Evolutionary conservation across 2,113 vertebrate species (phyloP).

Genomic region (Agapornis roseicollis): DNA sequence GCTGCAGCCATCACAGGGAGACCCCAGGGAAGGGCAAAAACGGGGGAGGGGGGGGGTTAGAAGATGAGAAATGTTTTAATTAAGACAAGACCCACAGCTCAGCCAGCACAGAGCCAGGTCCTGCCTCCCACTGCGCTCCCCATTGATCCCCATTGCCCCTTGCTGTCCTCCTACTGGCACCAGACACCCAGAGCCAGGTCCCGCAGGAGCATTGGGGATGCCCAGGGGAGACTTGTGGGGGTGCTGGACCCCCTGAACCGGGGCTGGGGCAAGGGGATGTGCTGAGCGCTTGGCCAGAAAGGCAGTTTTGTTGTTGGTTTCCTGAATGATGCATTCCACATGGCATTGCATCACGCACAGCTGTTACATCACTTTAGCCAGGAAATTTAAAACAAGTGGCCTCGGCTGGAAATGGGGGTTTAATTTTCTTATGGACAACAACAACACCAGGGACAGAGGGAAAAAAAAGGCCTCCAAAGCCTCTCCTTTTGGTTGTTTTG

Average conservation of each 20-base stretch:
- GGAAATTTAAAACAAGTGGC: constrained; percentile 67
- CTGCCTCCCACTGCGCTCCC: background rate
- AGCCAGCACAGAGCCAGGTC: accelerated
- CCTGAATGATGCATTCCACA: constrained; percentile 59
- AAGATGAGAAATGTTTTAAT: background rate
- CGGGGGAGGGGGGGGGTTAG: background rate
- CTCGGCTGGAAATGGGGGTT: constrained; percentile 41
- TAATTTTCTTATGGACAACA: constrained; percentile 53
- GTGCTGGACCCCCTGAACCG: background rate
- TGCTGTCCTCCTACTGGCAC: background rate
- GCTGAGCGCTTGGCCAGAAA: background rate
- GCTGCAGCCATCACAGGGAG: accelerated
- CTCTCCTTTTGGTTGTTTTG: background rate
- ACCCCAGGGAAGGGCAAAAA: background rate
- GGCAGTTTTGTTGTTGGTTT: constrained; percentile 47
- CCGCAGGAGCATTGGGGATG: accelerated
- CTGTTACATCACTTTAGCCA: constrained; percentile 68
- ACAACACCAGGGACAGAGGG: background rate
- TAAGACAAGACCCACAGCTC: background rate
- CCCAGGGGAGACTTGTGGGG: background rate
- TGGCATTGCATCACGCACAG: constrained; percentile 67
- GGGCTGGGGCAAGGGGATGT: background rate
- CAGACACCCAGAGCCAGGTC: accelerated
- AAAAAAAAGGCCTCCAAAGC: background rate
- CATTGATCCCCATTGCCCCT: background rate